phyloP scores from a whole-genome alignment of 1,140 invertebrate genomes.

The Hylaeus volcanicus region DNA sequence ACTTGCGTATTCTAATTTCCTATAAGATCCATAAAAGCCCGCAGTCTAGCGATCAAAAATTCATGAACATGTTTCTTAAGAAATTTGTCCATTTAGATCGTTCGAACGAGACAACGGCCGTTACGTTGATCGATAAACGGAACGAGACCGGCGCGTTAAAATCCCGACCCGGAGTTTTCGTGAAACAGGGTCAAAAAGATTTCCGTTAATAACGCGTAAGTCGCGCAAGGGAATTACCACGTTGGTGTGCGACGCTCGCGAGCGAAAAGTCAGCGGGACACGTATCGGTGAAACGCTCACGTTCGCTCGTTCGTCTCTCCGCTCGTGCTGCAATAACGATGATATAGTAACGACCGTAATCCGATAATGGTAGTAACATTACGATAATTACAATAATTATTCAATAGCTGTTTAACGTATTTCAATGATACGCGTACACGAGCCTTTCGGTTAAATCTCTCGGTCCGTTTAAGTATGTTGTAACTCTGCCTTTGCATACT shows the following conservation, averaged over 20 bases:
- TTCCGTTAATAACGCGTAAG: background rate
- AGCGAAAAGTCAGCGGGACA: background rate
- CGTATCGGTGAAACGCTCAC: background rate
- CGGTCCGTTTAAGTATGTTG: background rate
- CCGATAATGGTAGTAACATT: background rate
- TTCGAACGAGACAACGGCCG: background rate
- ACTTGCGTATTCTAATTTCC: too few species aligned
- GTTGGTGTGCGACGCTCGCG: background rate
- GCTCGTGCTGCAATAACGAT: constrained; percentile 2
- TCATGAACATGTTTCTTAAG: too few species aligned
- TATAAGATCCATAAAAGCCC: too few species aligned
- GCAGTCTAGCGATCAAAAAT: too few species aligned
- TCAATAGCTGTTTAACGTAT: background rate
- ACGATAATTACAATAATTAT: constrained; percentile 6
- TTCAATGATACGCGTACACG: background rate
- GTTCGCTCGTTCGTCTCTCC: background rate
- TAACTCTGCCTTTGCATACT: background rate
- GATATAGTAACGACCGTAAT: constrained; percentile 15
- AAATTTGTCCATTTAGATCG: too few species aligned
- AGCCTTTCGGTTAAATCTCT: background rate
- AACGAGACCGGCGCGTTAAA: background rate
- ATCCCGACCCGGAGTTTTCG: background rate
- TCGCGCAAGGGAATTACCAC: background rate
- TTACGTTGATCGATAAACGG: background rate
- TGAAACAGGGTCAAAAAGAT: background rate